A percentile compares a stretch with the other conserved stretches of the same genome.
These are phyloP conservation scores for Momotus momota DNA, from an alignment of 2,797 vertebrate genomes.

Conservation along the genomic window DNA sequence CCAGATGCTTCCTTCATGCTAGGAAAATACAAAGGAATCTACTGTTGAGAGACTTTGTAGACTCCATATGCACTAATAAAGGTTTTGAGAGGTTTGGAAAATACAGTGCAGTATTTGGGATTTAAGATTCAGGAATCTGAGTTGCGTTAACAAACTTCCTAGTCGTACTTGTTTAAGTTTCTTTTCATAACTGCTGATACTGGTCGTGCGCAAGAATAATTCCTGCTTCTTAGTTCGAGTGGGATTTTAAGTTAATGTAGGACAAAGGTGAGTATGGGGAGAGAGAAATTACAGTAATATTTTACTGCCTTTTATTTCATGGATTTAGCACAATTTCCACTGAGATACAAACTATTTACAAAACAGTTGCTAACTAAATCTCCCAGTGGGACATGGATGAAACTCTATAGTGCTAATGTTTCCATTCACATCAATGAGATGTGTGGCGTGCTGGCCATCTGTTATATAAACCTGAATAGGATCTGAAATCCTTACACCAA, in stretches of 20 bases:
- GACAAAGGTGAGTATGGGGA: neutral
- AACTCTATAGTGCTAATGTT: conserved; percentile 69
- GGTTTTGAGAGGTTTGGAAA: conserved; percentile 31
- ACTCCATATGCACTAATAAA: neutral
- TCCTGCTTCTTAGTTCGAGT: neutral
- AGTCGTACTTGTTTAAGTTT: neutral
- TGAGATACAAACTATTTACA: conserved; percentile 26
- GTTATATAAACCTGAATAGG: conserved; percentile 70
- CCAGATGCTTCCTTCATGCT: conserved; percentile 50
- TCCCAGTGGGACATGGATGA: conserved; percentile 66
- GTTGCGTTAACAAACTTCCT: neutral
- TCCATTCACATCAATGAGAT: conserved; percentile 66
- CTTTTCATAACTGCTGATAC: neutral
- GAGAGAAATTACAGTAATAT: neutral
- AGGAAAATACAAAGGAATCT: conserved; percentile 45
- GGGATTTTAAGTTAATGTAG: neutral
- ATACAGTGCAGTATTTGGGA: neutral
- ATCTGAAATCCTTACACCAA: conserved; percentile 62
- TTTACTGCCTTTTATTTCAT: neutral
- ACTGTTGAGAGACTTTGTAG: conserved; percentile 24
- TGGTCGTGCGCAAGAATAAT: neutral
- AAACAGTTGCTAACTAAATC: conserved; percentile 60
- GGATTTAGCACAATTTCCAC: neutral
- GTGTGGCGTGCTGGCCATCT: conserved; percentile 75
- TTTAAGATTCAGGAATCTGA: conserved; percentile 32